A percentile compares a stretch with the other conserved stretches of the same genome.
Evolutionary conservation across 64 coral and sea anemone species (phyloP).

Genomic region (Exaiptasia diaphana): DNA sequence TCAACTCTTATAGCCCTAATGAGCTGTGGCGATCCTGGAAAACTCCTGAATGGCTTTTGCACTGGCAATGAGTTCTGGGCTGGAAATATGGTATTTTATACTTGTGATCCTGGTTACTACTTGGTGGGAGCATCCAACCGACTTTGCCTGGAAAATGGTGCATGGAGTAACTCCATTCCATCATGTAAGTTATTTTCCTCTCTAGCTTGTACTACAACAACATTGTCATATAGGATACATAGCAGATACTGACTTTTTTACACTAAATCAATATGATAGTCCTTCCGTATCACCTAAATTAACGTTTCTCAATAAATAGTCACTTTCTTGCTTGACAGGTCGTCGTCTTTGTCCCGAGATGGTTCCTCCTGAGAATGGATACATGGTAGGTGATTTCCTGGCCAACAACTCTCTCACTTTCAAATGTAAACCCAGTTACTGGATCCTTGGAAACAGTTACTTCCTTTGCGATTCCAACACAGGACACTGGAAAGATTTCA

Average conservation of each 20-base stretch:
- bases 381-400: conserved; percentile 67
- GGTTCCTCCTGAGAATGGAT: conserved; percentile 35
- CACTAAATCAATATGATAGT: too few relatives aligned
- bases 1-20: neutral
- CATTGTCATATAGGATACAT: too few relatives aligned
- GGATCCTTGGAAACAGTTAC: conserved; percentile 7
- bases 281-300: too few relatives aligned
- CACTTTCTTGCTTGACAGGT: conserved; percentile 40
- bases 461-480: conserved; percentile 6
- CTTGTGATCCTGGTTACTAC: neutral
- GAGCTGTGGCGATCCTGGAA: conserved; percentile 3
- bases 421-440: conserved; percentile 59
- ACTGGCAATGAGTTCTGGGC: neutral
- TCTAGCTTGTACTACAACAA: too few relatives aligned
- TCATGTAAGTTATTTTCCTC: conserved; percentile 1
- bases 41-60: neutral
- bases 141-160: neutral
- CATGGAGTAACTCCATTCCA: neutral
- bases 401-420: conserved; percentile 53
- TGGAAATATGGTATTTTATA: neutral
- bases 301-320: too few relatives aligned
- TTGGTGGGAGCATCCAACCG: neutral
- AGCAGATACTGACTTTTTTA: too few relatives aligned
- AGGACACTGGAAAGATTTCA: conserved; percentile 73
- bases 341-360: conserved; percentile 49